Percentiles rank a stretch among this genome's conserved stretches.
phyloP scores from a whole-genome alignment of 2,888 invertebrate genomes.

The Papilio protenor region DNA sequence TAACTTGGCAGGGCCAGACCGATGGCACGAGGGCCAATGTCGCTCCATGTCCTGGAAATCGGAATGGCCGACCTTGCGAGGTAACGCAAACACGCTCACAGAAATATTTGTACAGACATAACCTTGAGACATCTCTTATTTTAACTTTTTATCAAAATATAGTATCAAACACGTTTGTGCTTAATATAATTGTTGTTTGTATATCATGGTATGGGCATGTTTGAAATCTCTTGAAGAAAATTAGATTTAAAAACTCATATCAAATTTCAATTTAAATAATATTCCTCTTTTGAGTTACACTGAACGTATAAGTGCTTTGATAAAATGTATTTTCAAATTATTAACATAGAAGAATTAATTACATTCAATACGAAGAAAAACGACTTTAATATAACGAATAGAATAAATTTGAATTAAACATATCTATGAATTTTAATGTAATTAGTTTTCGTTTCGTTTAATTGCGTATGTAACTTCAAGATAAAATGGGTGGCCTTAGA shows the following conservation, averaged over 20 bases:
- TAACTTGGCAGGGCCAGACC: background rate
- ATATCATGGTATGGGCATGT: too few relatives aligned
- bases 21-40: slow-evolving; percentile 26
- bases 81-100: slow-evolving; percentile 29
- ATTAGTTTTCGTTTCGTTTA: background rate
- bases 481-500: background rate
- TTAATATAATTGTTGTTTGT: background rate
- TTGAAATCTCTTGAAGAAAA: background rate
- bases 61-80: slow-evolving; percentile 29
- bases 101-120: slow-evolving; percentile 8
- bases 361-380: too few relatives aligned
- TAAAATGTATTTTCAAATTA: too few relatives aligned
- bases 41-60: slow-evolving; percentile 27
- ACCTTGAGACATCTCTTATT: background rate
- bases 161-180: background rate
- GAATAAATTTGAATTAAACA: background rate
- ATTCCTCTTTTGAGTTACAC: background rate
- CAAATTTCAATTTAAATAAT: background rate
- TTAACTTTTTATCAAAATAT: slow-evolving; percentile 1
- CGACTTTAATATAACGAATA: too few relatives aligned
- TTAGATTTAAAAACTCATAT: background rate
- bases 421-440: background rate
- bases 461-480: too few relatives aligned
- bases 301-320: background rate
- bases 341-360: too few relatives aligned